A percentile compares a stretch with the other conserved stretches of the same genome.
Evolutionary conservation across 2,797 vertebrate species (phyloP).

Genomic region (Eutrigla gurnardus): DNA sequence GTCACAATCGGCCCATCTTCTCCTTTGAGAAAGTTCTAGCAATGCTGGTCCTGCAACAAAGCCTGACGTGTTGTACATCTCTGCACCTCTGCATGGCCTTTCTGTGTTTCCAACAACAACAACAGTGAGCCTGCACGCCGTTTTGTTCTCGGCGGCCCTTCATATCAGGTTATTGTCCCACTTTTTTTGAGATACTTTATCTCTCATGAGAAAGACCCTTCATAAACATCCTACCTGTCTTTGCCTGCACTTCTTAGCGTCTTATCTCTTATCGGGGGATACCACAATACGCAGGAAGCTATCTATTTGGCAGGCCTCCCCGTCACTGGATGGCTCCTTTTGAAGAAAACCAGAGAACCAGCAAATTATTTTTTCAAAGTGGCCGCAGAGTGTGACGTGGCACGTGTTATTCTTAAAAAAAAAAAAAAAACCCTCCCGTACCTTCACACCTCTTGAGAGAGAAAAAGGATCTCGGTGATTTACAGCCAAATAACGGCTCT

Average conservation of each 20-base stretch:
- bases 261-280: slow-evolving; percentile 73
- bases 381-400: slow-evolving; percentile 45
- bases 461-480: slow-evolving; percentile 66
- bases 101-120: slow-evolving; percentile 42
- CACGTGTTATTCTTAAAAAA: slow-evolving; percentile 41
- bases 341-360: slow-evolving; percentile 64
- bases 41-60: slow-evolving; percentile 42
- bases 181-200: slow-evolving; percentile 66
- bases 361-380: slow-evolving; percentile 61
- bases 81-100: slow-evolving; percentile 14
- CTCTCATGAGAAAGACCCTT: slow-evolving; percentile 65
- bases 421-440: background rate
- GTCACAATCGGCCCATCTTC: slow-evolving; percentile 53
- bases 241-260: slow-evolving; percentile 50
- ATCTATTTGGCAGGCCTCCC: slow-evolving; percentile 55
- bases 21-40: slow-evolving; percentile 50
- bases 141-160: slow-evolving; percentile 59
- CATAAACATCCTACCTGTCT: slow-evolving; percentile 78
- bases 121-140: slow-evolving; percentile 37
- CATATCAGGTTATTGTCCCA: slow-evolving; percentile 64
- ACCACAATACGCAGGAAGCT: slow-evolving; percentile 74
- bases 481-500: slow-evolving; percentile 71
- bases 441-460: slow-evolving; percentile 37
- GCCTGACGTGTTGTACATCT: slow-evolving; percentile 21
- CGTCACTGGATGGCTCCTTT: slow-evolving; percentile 56